Evolutionary conservation across 2,888 invertebrate species (phyloP).

Genomic region (Sphaeridia pumilis): DNA sequence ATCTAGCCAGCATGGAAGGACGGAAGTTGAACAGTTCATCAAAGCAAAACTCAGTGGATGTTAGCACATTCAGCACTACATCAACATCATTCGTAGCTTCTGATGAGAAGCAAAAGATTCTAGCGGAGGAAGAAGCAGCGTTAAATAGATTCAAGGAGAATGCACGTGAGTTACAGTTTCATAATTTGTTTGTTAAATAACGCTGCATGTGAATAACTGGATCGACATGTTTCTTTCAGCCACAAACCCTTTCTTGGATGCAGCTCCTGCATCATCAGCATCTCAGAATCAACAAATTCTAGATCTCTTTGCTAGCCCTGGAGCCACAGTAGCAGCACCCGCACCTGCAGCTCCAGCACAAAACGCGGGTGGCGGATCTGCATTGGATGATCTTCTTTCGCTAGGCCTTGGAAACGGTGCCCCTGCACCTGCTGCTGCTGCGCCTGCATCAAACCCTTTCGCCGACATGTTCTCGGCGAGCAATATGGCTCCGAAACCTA

Average conservation of each 20-base stretch:
- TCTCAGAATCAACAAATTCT: conserved; percentile 35
- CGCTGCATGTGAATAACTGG: not conserved
- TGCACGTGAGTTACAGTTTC: conserved; percentile 7
- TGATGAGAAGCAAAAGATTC: conserved; percentile 60
- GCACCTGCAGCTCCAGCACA: conserved; percentile 16
- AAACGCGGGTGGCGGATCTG: conserved; percentile 43
- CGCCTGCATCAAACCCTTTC: conserved; percentile 21
- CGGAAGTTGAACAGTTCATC: conserved; percentile 49
- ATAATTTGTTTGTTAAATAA: too few relatives aligned
- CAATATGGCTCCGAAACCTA: conserved; percentile 36
- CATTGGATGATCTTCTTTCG: conserved; percentile 70
- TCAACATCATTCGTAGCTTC: conserved; percentile 35
- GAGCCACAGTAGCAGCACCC: conserved; percentile 43
- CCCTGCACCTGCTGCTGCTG: conserved; percentile 14
- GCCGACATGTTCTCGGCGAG: conserved; percentile 63
- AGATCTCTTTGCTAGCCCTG: conserved; percentile 75
- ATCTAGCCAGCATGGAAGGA: conserved; percentile 84
- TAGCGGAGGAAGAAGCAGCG: conserved; percentile 93
- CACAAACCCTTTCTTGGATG: conserved; percentile 33
- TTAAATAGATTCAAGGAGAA: conserved; percentile 88
- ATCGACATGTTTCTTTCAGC: too few relatives aligned
- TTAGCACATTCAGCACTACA: conserved; percentile 33
- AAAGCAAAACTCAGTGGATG: conserved; percentile 34
- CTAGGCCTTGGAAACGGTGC: conserved; percentile 39
- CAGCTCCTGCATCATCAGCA: conserved; percentile 26